These are phyloP conservation scores for Ecdyonurus torrentis DNA, from an alignment of 2,888 invertebrate species.

Conservation along the genomic window DNA sequence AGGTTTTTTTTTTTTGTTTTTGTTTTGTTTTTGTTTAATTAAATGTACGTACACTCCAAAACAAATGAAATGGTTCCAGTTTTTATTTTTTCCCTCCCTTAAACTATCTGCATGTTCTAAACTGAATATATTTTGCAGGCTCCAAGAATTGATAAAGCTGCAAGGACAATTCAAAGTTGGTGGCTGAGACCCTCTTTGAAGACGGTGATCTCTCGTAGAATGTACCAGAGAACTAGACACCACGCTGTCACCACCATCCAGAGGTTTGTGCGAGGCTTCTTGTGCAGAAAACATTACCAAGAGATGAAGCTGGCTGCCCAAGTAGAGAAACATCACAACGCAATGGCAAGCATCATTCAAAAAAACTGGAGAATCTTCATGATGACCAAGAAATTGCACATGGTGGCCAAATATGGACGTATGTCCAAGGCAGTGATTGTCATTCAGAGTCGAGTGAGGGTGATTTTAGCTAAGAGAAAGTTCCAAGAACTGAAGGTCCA, in stretches of 20 bases:
- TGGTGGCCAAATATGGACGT: conserved; percentile 25
- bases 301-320: neutral
- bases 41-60: no score
- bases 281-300: conserved; percentile 20
- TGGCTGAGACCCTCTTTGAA: conserved; percentile 18
- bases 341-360: conserved; percentile 21
- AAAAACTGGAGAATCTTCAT: conserved; percentile 24
- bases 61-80: no score
- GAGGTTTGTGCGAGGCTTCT: conserved; percentile 27
- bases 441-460: conserved; percentile 31
- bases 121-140: no score
- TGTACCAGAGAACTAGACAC: conserved; percentile 21
- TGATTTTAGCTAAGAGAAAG: conserved; percentile 23
- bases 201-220: conserved; percentile 25
- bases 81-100: no score
- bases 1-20: no score
- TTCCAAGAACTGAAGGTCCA: conserved; percentile 18
- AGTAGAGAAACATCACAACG: conserved; percentile 20
- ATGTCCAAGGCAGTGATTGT: conserved; percentile 18
- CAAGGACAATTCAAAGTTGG: conserved; percentile 44
- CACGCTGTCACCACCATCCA: conserved; percentile 31
- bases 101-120: no score
- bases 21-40: no score
- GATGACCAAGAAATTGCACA: conserved; percentile 21
- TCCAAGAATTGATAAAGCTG: conserved; percentile 47